Evolutionary conservation across 2,797 vertebrate genomes (phyloP), one percentile per base, ranked within the genome.

Genomic region (Urosaurus nigricauda): DNA sequence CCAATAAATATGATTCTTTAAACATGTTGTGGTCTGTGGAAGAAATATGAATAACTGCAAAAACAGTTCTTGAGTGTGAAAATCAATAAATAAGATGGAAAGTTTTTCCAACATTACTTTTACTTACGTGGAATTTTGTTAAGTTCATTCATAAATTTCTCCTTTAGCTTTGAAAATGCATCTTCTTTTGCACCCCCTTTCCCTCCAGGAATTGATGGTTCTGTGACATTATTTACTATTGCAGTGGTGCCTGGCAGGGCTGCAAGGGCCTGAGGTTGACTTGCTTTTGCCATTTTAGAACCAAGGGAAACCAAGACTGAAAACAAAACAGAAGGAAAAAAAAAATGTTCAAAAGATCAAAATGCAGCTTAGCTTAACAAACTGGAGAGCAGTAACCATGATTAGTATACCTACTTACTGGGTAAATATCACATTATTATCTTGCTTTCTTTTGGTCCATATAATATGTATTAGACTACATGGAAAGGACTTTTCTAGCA

Each of bases 61-160:
- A 53, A 63, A n/a, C 84, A 88, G 86, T 86, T 84, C 80, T 47
- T 84, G 70, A 58, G 71, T 73, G 71, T 4, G 5, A 68, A 83
- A 0, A 85, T 53, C 79, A 87, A 65, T 0, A 68, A 92, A 90
- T 77, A 65, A 63, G 63, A 79, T 35, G n/a, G 65, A 4, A 40
- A 35, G 14, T 29, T 79, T 77, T 60, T 35, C 88, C 78, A 89
- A 37, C 53, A 26, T 74, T 40, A 12, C 77, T 90, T 75, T 91
- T 97, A 98, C 99, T 99, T 95, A 99, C 99, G 1, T 96, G 98
- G 99, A 95, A 99, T 99, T 98, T 99, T 99, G 97, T 98, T 98
- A 92, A 99, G 97, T 95, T 99, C 98, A 75, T 99, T 99, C 99
- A 99, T 99, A 97, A 99, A 99, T 96, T 99, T 99, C 96, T 99